Percentiles rank a stretch among this genome's conserved stretches.
These are phyloP conservation scores for Corydoras maculifer DNA, from an alignment of 2,113 vertebrate species.

Conservation along the genomic window DNA sequence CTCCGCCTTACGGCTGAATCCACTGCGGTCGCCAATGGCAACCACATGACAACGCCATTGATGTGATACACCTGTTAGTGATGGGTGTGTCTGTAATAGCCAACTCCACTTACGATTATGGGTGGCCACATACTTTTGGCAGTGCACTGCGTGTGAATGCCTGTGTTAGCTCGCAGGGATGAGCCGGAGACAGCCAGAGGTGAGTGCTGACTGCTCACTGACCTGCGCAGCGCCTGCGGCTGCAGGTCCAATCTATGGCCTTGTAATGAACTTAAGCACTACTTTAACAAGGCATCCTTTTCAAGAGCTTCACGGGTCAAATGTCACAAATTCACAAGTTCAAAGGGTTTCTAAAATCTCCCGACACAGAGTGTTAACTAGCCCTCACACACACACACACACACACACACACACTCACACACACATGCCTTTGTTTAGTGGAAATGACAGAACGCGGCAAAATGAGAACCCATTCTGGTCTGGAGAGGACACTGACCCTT, in stretches of 20 bases:
- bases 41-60: neutral
- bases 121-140: too few relatives aligned
- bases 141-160: neutral
- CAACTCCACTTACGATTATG: neutral
- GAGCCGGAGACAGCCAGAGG: constrained; percentile 21
- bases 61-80: neutral
- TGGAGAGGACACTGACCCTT: too few relatives aligned
- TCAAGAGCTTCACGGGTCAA: constrained; percentile 48
- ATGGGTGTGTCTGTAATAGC: neutral
- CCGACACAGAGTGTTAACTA: constrained; percentile 42
- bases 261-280: constrained; percentile 59
- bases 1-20: neutral
- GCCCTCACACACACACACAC: neutral
- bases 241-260: constrained; percentile 35
- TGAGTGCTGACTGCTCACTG: constrained; percentile 40
- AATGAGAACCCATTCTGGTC: neutral
- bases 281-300: constrained; percentile 44
- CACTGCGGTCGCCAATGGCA: neutral
- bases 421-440: neutral
- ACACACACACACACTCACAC: neutral
- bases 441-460: constrained; percentile 5
- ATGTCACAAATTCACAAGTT: constrained; percentile 58
- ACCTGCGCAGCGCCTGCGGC: constrained; percentile 38
- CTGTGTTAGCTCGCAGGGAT: constrained; percentile 21
- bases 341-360: constrained; percentile 53